phyloP scores from a whole-genome alignment of 2,113 vertebrate genomes.

The Accipiter cooperii region DNA sequence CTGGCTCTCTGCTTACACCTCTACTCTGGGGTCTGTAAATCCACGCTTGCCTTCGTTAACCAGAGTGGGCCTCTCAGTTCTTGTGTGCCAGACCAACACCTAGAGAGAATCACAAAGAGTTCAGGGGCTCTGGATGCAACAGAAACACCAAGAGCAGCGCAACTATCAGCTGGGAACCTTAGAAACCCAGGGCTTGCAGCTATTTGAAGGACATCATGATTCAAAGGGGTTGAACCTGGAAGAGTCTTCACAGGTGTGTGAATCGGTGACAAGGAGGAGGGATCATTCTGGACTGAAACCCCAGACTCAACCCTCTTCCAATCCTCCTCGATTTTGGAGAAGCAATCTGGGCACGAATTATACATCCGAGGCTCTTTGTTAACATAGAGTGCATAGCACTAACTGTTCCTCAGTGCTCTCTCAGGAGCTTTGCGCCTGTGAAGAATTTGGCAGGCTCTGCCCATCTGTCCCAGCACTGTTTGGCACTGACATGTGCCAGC shows the following conservation, averaged over 20 bases:
- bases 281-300: background rate
- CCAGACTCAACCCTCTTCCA: background rate
- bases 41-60: conserved; percentile 87
- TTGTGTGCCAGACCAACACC: conserved; percentile 89
- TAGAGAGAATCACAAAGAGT: conserved; percentile 47
- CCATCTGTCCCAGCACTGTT: background rate
- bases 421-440: background rate
- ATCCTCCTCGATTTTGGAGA: background rate
- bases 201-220: background rate
- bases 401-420: background rate
- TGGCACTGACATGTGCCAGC: background rate
- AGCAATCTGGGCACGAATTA: background rate
- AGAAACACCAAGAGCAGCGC: background rate
- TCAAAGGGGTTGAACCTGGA: background rate
- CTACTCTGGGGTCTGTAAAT: conserved; percentile 82
- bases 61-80: conserved; percentile 82
- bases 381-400: background rate
- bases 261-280: background rate
- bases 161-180: background rate
- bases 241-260: background rate
- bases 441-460: background rate
- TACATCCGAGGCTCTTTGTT: background rate
- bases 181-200: background rate
- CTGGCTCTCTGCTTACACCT: conserved; percentile 74
- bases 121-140: background rate